These are phyloP conservation scores for Jacana jacana DNA, from an alignment of 2,113 vertebrate genomes.

Conservation along the genomic window DNA sequence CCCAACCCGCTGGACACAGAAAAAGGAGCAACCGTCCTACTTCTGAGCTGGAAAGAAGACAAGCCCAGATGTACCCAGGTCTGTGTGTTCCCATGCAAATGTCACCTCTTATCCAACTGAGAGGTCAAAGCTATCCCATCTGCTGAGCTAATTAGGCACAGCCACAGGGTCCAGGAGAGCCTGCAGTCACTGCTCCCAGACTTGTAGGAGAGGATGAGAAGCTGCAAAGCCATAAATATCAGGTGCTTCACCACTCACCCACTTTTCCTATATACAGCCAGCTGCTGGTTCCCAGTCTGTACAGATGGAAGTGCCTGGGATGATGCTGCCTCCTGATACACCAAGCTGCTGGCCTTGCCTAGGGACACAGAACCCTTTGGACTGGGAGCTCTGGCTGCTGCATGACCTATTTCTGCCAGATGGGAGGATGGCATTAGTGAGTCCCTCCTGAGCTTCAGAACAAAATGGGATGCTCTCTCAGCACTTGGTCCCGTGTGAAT, in stretches of 20 bases:
- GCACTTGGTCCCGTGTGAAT: background rate
- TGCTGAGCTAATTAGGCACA: background rate
- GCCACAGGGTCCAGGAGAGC: background rate
- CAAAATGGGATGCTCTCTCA: background rate
- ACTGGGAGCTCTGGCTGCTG: background rate
- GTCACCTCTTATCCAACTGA: background rate
- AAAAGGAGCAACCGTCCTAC: background rate
- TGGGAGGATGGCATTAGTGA: background rate
- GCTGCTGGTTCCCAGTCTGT: background rate
- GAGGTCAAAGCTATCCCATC: background rate
- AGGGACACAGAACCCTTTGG: fast-evolving
- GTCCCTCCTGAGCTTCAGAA: background rate
- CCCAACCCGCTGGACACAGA: background rate
- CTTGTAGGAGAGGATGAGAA: background rate
- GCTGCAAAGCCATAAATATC: background rate
- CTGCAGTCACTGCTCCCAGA: background rate
- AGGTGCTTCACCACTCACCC: background rate
- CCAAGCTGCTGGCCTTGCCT: background rate
- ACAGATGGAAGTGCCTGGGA: background rate
- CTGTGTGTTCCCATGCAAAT: background rate
- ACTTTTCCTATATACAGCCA: background rate
- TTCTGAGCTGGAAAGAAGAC: background rate
- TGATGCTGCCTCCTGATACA: background rate
- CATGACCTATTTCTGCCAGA: background rate
- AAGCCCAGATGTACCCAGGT: background rate